phyloP scores from a whole-genome alignment of 2,888 invertebrate genomes.

The Malthinus flaveolus region DNA sequence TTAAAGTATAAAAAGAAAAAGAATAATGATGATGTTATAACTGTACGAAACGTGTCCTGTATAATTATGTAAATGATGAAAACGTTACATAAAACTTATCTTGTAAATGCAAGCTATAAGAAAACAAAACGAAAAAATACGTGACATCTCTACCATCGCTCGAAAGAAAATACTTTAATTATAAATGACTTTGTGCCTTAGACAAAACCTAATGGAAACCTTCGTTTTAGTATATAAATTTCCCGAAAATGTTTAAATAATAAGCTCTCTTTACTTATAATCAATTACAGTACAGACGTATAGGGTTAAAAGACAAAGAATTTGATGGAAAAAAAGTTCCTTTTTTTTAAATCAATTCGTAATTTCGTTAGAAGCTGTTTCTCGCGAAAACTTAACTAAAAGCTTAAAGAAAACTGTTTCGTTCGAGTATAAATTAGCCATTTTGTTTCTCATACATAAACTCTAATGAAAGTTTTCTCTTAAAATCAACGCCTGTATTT shows the following conservation, averaged over 20 bases:
- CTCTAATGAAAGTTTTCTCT: conserved; percentile 16
- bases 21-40: too few relatives aligned
- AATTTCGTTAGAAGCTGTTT: too few relatives aligned
- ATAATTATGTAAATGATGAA: conserved; percentile 5
- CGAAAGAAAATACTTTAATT: conserved; percentile 5
- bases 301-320: too few relatives aligned
- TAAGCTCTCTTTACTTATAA: not conserved
- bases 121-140: conserved; percentile 9
- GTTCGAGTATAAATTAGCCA: not conserved
- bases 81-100: not conserved
- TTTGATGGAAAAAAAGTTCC: too few relatives aligned
- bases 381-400: too few relatives aligned
- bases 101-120: not conserved
- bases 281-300: too few relatives aligned
- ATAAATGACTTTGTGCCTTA: conserved; percentile 8
- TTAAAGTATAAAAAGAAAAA: too few relatives aligned
- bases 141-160: conserved; percentile 9
- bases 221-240: not conserved
- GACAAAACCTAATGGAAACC: conserved; percentile 6
- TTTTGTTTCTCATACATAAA: conserved; percentile 20
- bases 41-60: conserved; percentile 5
- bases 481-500: conserved; percentile 9
- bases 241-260: not conserved
- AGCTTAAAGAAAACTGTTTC: too few relatives aligned
- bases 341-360: too few relatives aligned